Percentiles rank a stretch among this genome's conserved stretches.
Evolutionary conservation across 1,140 invertebrate species (phyloP).

Genomic region (Harpegnathos saltator): DNA sequence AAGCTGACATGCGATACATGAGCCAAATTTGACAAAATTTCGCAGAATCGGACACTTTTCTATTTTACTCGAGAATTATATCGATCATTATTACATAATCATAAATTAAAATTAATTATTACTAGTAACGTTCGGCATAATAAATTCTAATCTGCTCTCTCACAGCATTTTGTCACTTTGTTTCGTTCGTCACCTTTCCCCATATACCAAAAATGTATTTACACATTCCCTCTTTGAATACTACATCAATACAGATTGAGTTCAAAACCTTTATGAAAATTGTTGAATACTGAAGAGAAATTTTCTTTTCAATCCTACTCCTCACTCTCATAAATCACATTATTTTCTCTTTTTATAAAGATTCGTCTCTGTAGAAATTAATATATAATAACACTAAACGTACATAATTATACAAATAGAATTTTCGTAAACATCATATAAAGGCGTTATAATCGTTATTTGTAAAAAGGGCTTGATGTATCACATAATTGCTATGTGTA

Average conservation of each 20-base stretch:
- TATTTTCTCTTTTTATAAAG: no score
- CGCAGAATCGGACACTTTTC: no score
- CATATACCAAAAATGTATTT: not conserved
- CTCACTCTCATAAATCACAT: conserved; percentile 18
- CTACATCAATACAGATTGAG: conserved; percentile 19
- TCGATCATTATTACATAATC: no score
- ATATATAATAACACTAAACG: no score
- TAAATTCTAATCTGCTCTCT: conserved; percentile 31
- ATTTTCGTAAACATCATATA: conserved; percentile 24
- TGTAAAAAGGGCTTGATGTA: conserved; percentile 9
- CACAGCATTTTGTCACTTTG: not conserved
- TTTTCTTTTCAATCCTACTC: conserved; percentile 21
- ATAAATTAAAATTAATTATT: no score
- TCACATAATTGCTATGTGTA: conserved; percentile 8
- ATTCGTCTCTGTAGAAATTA: no score
- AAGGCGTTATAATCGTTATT: not conserved
- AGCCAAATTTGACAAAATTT: not conserved
- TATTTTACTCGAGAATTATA: not conserved
- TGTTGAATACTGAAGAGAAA: conserved; percentile 43
- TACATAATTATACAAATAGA: no score
- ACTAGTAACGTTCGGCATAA: conserved; percentile 27
- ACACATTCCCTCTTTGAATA: conserved; percentile 11
- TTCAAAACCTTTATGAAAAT: conserved; percentile 7
- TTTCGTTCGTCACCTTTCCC: conserved; percentile 6
- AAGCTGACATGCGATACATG: not conserved